Evolutionary conservation across 2,113 vertebrate genomes (phyloP).

Genomic region (Lycaon pictus): DNA sequence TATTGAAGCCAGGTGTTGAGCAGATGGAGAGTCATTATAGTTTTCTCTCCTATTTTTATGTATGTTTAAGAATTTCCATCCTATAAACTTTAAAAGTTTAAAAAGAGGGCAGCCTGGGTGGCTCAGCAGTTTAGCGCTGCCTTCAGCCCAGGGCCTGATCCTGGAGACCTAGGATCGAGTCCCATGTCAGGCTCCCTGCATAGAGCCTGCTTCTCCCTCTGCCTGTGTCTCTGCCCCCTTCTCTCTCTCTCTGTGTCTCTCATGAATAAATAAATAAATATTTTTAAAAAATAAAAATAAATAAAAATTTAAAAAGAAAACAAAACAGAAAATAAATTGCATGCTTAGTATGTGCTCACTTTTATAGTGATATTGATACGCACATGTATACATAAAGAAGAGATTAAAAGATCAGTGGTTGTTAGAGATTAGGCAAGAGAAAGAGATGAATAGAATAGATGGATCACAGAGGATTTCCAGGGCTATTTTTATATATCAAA

Average conservation of each 20-base stretch:
- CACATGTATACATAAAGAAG: not conserved
- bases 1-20: not conserved
- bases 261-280: not conserved
- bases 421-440: not conserved
- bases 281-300: not conserved
- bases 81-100: not conserved
- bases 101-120: too few species aligned
- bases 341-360: not conserved
- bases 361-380: not conserved
- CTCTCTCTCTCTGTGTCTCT: too few species aligned
- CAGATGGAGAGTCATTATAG: not conserved
- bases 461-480: not conserved
- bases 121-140: too few species aligned
- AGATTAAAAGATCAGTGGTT: not conserved
- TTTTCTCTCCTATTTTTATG: not conserved
- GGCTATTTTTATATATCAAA: not conserved
- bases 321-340: not conserved
- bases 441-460: not conserved
- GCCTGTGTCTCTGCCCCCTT: too few species aligned
- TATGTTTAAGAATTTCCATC: not conserved
- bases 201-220: too few species aligned
- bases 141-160: too few species aligned
- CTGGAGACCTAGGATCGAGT: too few species aligned
- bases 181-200: too few species aligned
- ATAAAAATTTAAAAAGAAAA: conserved; percentile 9